These are phyloP conservation scores for Leptinotarsa peninsularis DNA, from an alignment of 2,888 invertebrate species.

Conservation along the genomic window DNA sequence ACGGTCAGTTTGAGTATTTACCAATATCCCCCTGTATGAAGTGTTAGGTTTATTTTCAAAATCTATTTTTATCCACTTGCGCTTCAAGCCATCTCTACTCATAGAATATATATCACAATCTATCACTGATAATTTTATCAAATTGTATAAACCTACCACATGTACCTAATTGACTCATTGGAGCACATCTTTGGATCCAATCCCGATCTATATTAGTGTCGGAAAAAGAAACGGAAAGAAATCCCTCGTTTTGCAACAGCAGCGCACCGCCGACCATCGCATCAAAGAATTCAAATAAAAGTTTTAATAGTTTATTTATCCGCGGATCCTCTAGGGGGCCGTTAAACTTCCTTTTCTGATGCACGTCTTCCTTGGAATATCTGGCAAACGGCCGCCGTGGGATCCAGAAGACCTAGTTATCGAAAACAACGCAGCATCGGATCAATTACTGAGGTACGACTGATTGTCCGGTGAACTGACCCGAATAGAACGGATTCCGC, in stretches of 20 bases:
- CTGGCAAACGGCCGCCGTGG: conserved; percentile 63
- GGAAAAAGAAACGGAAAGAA: conserved; percentile 13
- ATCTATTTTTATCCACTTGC: background rate
- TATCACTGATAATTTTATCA: background rate
- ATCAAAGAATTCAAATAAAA: conserved; percentile 53
- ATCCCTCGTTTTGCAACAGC: background rate
- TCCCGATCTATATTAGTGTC: conserved; percentile 34
- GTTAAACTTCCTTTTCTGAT: conserved; percentile 61
- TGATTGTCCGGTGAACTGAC: conserved; percentile 37
- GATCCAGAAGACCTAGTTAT: conserved; percentile 52
- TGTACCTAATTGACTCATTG: background rate
- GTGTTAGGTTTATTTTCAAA: too few relatives aligned
- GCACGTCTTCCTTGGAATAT: conserved; percentile 62
- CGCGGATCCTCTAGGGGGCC: conserved; percentile 52
- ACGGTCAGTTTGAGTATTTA: too few relatives aligned
- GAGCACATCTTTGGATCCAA: conserved; percentile 18
- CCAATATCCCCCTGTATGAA: too few relatives aligned
- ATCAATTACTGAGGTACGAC: conserved; percentile 45
- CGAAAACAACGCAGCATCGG: conserved; percentile 39
- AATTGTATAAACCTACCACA: background rate
- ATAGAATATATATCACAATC: background rate
- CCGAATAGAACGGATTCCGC: conserved; percentile 30
- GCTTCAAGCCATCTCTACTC: background rate
- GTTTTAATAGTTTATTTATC: conserved; percentile 65
- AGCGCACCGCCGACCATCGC: conserved; percentile 29